These are phyloP conservation scores for Idaea aversata DNA, from an alignment of 2,888 invertebrate genomes.

Conservation along the genomic window DNA sequence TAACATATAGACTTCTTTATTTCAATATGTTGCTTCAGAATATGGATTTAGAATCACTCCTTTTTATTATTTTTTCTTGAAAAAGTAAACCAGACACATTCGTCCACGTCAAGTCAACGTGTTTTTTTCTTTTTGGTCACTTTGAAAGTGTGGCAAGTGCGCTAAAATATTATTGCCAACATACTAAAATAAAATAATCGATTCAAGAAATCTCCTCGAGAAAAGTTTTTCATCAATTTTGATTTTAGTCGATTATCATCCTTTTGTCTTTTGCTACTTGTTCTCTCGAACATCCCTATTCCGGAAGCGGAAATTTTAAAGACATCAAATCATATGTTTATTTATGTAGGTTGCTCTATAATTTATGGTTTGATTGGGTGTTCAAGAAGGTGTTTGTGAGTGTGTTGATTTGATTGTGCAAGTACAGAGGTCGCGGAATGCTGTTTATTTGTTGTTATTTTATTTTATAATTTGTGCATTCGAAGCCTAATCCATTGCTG, in stretches of 20 bases:
- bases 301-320: conserved; percentile 45
- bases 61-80: conserved; percentile 49
- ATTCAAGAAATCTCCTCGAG: conserved; percentile 6
- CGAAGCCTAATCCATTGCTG: conserved; percentile 45
- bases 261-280: not conserved
- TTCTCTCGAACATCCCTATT: conserved; percentile 11
- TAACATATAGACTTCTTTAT: conserved; percentile 52
- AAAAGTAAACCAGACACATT: conserved; percentile 68
- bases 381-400: conserved; percentile 68
- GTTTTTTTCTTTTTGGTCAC: conserved; percentile 77
- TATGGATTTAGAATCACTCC: conserved; percentile 45
- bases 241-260: conserved; percentile 11
- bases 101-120: conserved; percentile 80
- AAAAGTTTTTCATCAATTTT: not conserved
- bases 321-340: conserved; percentile 72
- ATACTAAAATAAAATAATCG: conserved; percentile 2
- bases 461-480: conserved; percentile 60
- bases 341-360: conserved; percentile 72
- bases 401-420: conserved; percentile 59
- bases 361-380: conserved; percentile 74
- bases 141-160: conserved; percentile 52
- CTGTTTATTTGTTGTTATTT: conserved; percentile 72
- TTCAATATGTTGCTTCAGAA: conserved; percentile 40
- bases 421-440: conserved; percentile 72
- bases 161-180: conserved; percentile 1